Conservation (phyloP, 2,797 vertebrate species). For the Orientallactaga sibirica region DNA sequence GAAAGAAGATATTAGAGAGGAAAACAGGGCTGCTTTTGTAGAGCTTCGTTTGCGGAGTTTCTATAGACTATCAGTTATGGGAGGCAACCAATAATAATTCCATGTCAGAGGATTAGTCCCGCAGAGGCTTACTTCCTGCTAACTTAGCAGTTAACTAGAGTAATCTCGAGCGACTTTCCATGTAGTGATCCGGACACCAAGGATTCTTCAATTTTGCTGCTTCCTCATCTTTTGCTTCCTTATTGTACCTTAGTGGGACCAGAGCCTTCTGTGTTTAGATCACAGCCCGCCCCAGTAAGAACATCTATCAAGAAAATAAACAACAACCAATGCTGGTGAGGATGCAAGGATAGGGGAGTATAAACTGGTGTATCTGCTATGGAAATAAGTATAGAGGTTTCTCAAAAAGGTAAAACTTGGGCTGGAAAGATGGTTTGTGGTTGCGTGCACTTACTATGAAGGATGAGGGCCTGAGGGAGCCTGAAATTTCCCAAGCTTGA, state of each 20-base stretch:
- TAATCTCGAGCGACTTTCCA: background rate
- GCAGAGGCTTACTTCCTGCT: background rate
- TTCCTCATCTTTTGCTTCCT: background rate
- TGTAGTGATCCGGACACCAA: background rate
- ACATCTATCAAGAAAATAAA: no score
- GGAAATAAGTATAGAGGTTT: no score
- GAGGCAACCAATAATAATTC: background rate
- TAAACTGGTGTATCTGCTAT: no score
- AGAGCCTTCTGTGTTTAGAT: background rate
- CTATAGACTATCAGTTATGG: background rate
- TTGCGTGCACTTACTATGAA: no score
- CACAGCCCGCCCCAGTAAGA: no score
- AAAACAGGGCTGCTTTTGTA: background rate
- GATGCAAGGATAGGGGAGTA: no score
- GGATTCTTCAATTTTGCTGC: background rate
- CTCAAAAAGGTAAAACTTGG: no score
- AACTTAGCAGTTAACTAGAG: background rate
- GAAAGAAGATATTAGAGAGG: constrained; percentile 12
- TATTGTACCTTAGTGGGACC: background rate
- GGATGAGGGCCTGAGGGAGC: no score
- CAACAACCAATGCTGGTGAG: no score
- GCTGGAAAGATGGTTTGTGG: no score
- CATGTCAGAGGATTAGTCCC: background rate
- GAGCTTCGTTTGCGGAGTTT: background rate
- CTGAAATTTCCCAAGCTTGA: no score